Conservation (phyloP, 2,113 vertebrate genomes). For the Megaptera novaeangliae region DNA sequence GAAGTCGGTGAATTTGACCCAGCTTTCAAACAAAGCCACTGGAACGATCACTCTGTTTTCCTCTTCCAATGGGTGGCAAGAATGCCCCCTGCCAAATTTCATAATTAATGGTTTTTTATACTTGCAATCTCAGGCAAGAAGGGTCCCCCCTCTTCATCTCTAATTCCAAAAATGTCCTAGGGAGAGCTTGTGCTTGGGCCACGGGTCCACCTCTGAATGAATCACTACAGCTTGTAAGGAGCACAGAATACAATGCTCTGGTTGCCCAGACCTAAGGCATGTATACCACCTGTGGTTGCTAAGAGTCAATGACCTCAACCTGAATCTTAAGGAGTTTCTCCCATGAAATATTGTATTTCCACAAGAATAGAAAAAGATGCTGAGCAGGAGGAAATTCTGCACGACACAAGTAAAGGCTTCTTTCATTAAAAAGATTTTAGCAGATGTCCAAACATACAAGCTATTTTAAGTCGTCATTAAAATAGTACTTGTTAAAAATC, state of each 20-base stretch:
- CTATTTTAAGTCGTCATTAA: neutral
- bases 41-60: neutral
- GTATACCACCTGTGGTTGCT: no score
- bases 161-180: neutral
- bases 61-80: neutral
- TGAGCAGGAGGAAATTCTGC: neutral
- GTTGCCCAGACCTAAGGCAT: neutral
- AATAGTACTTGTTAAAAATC: conserved; percentile 1
- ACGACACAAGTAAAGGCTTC: neutral
- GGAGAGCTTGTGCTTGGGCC: neutral
- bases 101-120: neutral
- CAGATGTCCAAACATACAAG: neutral
- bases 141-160: neutral
- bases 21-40: neutral
- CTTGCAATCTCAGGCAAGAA: neutral
- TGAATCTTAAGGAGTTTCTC: neutral
- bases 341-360: neutral
- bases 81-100: neutral
- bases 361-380: neutral
- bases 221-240: neutral
- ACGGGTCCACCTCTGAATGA: neutral
- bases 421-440: neutral
- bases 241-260: neutral
- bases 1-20: neutral
- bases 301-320: neutral